These are phyloP conservation scores for Linyphia triangularis DNA, from an alignment of 2,888 invertebrate genomes.

Conservation along the genomic window DNA sequence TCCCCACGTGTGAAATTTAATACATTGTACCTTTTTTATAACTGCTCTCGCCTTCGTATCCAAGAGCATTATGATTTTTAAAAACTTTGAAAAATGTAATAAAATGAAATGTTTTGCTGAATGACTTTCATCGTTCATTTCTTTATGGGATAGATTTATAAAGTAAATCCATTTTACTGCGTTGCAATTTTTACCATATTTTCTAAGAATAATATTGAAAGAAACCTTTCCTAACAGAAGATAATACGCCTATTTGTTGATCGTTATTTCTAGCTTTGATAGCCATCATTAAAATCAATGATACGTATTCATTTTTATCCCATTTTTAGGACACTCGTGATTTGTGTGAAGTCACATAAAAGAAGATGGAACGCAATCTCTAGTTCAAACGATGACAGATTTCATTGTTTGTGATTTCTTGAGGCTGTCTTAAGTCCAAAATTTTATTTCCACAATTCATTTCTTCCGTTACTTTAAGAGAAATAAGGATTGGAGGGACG, in stretches of 20 bases:
- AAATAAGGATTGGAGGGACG: conserved; percentile 3
- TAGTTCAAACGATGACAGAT: conserved; percentile 7
- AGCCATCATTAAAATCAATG: conserved; percentile 7
- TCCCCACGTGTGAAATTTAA: too few species aligned
- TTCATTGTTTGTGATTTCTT: conserved; percentile 4
- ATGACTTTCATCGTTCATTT: not conserved
- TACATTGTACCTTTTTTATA: too few species aligned
- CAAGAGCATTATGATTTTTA: too few species aligned
- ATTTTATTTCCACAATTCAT: conserved; percentile 38
- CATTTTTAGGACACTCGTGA: not conserved
- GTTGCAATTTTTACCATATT: not conserved
- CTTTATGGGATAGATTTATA: not conserved
- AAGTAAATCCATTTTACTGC: not conserved
- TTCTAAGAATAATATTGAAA: not conserved
- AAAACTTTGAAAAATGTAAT: too few species aligned
- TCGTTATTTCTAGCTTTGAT: not conserved
- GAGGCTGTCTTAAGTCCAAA: conserved; percentile 3
- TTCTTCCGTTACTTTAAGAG: conserved; percentile 16
- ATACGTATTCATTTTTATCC: not conserved
- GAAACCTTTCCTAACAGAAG: not conserved
- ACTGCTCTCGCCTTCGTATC: too few species aligned
- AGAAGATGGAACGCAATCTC: conserved; percentile 5
- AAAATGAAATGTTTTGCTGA: not conserved
- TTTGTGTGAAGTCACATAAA: not conserved
- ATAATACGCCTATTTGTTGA: not conserved